These are phyloP conservation scores for Scaptomyza flava DNA, from an alignment of 2,888 invertebrate species.

Conservation along the genomic window DNA sequence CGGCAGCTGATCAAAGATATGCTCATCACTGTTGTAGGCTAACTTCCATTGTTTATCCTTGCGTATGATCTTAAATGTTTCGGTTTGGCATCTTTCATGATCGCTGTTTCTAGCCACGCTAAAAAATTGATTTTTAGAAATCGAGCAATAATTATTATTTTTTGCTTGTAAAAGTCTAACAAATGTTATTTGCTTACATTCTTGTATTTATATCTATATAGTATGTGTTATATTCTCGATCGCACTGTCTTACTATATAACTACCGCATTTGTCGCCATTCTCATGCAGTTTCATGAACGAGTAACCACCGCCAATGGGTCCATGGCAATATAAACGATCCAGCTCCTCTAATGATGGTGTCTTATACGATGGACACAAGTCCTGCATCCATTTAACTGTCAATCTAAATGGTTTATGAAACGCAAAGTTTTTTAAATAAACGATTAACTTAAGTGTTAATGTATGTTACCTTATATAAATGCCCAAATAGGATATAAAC, in stretches of 20 bases:
- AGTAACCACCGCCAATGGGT: conserved; percentile 94
- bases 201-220: conserved; percentile 93
- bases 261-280: conserved; percentile 92
- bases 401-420: conserved; percentile 85
- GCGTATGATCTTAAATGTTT: conserved; percentile 88
- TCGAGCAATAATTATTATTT: not conserved
- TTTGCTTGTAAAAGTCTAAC: not conserved
- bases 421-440: not conserved
- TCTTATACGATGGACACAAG: conserved; percentile 92
- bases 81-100: conserved; percentile 86
- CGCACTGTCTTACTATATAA: conserved; percentile 93
- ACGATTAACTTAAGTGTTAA: not conserved
- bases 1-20: conserved; percentile 73
- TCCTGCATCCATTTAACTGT: conserved; percentile 96
- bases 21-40: conserved; percentile 69
- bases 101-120: conserved; percentile 47
- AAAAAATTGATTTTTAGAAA: not conserved
- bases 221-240: conserved; percentile 91
- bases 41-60: conserved; percentile 79
- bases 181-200: conserved; percentile 85
- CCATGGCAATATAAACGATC: conserved; percentile 93
- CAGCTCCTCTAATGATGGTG: conserved; percentile 91
- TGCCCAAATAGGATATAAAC: conserved; percentile 92
- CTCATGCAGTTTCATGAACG: conserved; percentile 92
- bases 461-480: conserved; percentile 90